phyloP scores from a whole-genome alignment of 2,888 invertebrate genomes.

The Phytoseiulus persimilis region DNA sequence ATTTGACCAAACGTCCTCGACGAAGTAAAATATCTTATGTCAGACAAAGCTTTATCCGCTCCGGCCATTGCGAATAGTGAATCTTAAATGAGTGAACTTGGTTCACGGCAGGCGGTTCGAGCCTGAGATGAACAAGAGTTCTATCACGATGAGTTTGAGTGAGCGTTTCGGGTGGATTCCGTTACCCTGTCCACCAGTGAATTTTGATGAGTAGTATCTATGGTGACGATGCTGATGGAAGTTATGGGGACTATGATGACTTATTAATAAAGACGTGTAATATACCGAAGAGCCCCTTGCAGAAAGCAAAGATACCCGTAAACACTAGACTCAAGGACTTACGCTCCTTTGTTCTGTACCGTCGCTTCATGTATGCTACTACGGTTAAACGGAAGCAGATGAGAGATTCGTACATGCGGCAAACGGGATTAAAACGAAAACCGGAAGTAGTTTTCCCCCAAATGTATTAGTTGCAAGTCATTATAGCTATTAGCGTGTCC shows the following conservation, averaged over 20 bases:
- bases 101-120: neutral
- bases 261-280: neutral
- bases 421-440: neutral
- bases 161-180: neutral
- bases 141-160: neutral
- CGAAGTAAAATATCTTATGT: neutral
- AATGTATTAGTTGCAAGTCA: neutral
- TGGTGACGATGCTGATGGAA: neutral
- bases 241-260: neutral
- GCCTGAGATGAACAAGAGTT: neutral
- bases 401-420: neutral
- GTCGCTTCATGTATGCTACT: no score
- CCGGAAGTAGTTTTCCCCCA: neutral
- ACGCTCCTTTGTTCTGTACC: no score
- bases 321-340: neutral
- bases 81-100: neutral
- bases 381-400: neutral
- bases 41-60: neutral
- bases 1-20: neutral
- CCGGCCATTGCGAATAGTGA: neutral
- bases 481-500: neutral
- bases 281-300: neutral
- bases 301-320: neutral
- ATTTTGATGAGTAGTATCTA: neutral
- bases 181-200: neutral